Evolutionary conservation across 2,888 invertebrate species (phyloP).

Genomic region (Chironomus tentans): DNA sequence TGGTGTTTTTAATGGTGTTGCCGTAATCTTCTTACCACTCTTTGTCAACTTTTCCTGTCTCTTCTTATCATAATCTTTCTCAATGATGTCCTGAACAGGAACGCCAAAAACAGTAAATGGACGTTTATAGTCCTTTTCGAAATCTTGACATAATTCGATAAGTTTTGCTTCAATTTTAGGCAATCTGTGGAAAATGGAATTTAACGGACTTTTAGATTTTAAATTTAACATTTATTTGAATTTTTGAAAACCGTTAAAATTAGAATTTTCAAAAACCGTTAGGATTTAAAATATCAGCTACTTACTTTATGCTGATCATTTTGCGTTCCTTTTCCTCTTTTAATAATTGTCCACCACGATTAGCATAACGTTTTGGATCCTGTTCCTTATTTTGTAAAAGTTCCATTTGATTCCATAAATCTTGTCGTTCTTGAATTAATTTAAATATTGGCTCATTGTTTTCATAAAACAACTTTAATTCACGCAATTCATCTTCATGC

Average conservation of each 20-base stretch:
- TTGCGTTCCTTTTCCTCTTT: conserved; percentile 84
- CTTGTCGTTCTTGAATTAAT: conserved; percentile 54
- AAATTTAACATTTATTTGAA: too few species aligned
- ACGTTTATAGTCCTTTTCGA: conserved; percentile 45
- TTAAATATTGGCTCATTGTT: conserved; percentile 58
- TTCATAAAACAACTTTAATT: conserved; percentile 55
- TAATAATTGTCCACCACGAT: conserved; percentile 77
- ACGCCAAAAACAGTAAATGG: conserved; percentile 56
- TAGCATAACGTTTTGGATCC: conserved; percentile 76
- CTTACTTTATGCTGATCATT: conserved; percentile 55
- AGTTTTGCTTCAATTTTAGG: conserved; percentile 66
- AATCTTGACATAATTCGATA: conserved; percentile 46
- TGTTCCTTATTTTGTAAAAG: conserved; percentile 59
- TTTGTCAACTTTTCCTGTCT: conserved; percentile 12
- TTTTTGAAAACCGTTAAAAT: too few species aligned
- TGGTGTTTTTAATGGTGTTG: not conserved
- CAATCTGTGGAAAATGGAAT: too few species aligned
- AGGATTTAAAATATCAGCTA: too few species aligned
- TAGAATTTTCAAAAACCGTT: too few species aligned
- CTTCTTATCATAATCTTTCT: conserved; percentile 34
- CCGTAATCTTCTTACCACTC: conserved; percentile 1
- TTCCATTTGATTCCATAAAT: conserved; percentile 68
- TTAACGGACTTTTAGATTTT: too few species aligned
- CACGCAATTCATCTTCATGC: conserved; percentile 69
- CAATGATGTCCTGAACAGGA: conserved; percentile 52